Base-by-base conservation (phyloP, 2,888 invertebrate genomes). In the Crepidodera aurea region DNA sequence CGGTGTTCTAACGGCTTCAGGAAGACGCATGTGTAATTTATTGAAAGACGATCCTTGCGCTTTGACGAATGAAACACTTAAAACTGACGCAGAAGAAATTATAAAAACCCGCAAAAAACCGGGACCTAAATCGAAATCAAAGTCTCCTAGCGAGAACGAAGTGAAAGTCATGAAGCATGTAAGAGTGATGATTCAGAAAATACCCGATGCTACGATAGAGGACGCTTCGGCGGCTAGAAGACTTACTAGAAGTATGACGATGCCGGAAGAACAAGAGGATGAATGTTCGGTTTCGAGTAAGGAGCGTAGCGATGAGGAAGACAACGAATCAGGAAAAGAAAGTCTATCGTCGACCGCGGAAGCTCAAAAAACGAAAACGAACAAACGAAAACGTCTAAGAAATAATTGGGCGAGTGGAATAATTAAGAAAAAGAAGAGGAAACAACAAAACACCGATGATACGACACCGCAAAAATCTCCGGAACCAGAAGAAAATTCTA, bases 11-110 rank as follows among this genome's bases (percentile, higher is more conserved):
- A 85, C 86, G 53, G 84, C 87, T 10, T 86, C 86, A 1, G 89
- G 89, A 8, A 84, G 87, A 72, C 81, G 90, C 67, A 86, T 86
- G 83, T 90, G 89, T 74, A 84, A 87, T 48, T 74, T 87, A 56
- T 82, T 86, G 39, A 76, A 75, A 62, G 68, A 73, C 27, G 75
- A 75, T 65, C 71, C 73, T 12, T 69, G 67, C 40, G 73, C 66
- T 15, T 56, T 75, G 40, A 32, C 59, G 16, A 16, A 46, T 2
- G 55, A 29, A 18, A 42, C 57, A 5, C 29, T 34, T 10, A 16
- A 54, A 44, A 15, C 51, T 8, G 8, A 22, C 22, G 6, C 16
- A 7, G 60, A 58, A 15, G 66, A 62, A 48, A 29, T 50, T n/a
- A 56, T 54, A 15, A 70, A 71, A 50, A 16, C 50, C 3, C 58